Conservation (phyloP, 2,797 vertebrate genomes). For the Lindbergichthys nudifrons region DNA sequence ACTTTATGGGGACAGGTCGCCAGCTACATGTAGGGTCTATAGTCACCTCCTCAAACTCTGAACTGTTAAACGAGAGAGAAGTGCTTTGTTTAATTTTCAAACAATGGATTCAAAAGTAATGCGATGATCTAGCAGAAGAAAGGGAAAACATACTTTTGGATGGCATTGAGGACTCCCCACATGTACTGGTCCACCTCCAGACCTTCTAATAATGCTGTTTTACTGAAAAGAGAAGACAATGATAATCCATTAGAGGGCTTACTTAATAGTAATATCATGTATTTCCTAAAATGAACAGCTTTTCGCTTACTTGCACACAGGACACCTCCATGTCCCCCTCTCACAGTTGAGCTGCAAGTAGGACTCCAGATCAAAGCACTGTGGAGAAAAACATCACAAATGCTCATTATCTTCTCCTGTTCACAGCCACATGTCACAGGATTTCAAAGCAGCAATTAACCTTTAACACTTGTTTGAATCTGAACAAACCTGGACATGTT, state of each 20-base stretch:
- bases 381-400: conserved; percentile 28
- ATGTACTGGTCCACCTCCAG: conserved; percentile 99
- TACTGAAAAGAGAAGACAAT: conserved; percentile 82
- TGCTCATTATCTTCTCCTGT: background rate
- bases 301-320: conserved; percentile 96
- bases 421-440: background rate
- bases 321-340: conserved; percentile 98
- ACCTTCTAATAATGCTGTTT: conserved; percentile 97
- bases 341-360: conserved; percentile 99
- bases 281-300: background rate
- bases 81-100: conserved; percentile 8
- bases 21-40: conserved; percentile 99
- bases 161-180: conserved; percentile 99
- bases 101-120: background rate
- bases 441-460: background rate
- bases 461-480: background rate
- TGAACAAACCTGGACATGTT: conserved; percentile 93
- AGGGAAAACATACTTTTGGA: conserved; percentile 90
- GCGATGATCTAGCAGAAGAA: background rate
- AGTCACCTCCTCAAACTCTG: conserved; percentile 99
- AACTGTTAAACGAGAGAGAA: conserved; percentile 78
- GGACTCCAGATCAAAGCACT: conserved; percentile 99
- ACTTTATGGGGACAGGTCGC: conserved; percentile 97
- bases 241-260: background rate
- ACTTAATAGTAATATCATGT: background rate